Evolutionary conservation across 2,888 invertebrate species (phyloP).

Genomic region (Gerris lacustris): DNA sequence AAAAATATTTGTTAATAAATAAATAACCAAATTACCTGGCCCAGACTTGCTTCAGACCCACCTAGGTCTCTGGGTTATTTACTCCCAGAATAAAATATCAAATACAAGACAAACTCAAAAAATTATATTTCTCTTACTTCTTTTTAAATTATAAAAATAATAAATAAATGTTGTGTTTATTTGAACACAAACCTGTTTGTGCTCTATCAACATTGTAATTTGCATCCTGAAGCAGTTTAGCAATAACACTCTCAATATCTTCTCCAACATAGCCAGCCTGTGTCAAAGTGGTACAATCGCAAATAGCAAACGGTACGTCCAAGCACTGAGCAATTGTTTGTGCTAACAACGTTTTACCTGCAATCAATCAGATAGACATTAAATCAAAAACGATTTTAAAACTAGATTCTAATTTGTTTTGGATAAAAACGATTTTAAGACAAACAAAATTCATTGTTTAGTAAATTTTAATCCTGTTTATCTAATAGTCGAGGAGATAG

Average conservation of each 20-base stretch:
- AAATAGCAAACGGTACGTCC: conserved; percentile 98
- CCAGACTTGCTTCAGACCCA: too few relatives aligned
- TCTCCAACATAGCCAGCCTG: conserved; percentile 99
- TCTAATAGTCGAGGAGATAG: too few relatives aligned
- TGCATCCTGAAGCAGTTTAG: conserved; percentile 88
- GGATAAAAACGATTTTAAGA: not conserved
- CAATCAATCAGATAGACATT: not conserved
- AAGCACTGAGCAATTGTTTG: conserved; percentile 95
- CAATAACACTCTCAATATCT: conserved; percentile 97
- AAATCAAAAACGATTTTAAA: not conserved
- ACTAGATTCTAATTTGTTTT: not conserved
- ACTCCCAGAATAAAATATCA: too few relatives aligned
- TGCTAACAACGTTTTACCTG: conserved; percentile 89
- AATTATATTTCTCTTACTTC: too few relatives aligned
- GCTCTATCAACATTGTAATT: conserved; percentile 95
- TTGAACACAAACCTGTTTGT: conserved; percentile 53
- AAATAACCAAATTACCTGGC: too few relatives aligned
- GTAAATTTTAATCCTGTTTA: too few relatives aligned
- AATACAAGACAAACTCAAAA: too few relatives aligned
- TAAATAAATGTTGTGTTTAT: not conserved
- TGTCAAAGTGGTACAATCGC: conserved; percentile 92
- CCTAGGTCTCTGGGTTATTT: too few relatives aligned
- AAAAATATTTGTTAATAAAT: too few relatives aligned
- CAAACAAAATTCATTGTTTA: too few relatives aligned
- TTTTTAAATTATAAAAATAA: not conserved